Evolutionary conservation across 2,888 invertebrate genomes (phyloP).

Genomic region (Galeruca laticollis): DNA sequence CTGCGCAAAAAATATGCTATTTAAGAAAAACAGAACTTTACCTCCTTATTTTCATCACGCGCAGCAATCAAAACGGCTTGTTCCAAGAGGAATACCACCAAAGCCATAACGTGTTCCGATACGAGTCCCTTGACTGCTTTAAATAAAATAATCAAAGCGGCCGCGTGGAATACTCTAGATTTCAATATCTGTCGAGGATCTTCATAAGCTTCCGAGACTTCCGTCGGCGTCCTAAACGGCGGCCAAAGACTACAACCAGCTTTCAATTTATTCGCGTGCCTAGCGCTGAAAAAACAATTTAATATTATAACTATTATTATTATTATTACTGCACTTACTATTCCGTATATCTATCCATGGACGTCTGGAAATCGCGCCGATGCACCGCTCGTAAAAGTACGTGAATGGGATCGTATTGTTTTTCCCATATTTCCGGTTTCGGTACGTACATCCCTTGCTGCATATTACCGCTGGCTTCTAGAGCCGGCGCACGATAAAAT

Average conservation of each 20-base stretch:
- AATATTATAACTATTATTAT: background rate
- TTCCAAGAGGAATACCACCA: slow-evolving; percentile 88
- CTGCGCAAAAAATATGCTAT: no score
- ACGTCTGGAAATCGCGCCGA: slow-evolving; percentile 91
- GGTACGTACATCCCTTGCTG: slow-evolving; percentile 90
- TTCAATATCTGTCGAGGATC: slow-evolving; percentile 76
- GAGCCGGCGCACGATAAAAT: slow-evolving; percentile 81
- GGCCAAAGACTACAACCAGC: slow-evolving; percentile 75
- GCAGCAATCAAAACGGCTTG: slow-evolving; percentile 75
- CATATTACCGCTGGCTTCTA: slow-evolving; percentile 82
- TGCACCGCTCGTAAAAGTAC: slow-evolving; percentile 92
- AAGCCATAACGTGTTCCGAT: slow-evolving; percentile 89
- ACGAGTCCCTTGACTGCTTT: slow-evolving; percentile 84
- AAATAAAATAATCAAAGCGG: slow-evolving; percentile 85
- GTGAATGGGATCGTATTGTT: slow-evolving; percentile 93
- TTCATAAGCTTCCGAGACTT: slow-evolving; percentile 74
- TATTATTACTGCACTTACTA: slow-evolving; percentile 73
- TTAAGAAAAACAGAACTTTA: no score
- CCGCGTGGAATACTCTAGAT: slow-evolving; percentile 76
- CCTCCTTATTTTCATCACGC: slow-evolving; percentile 65
- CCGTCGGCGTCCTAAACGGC: slow-evolving; percentile 80
- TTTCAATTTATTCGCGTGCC: slow-evolving; percentile 61
- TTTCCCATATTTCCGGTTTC: slow-evolving; percentile 85
- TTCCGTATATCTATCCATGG: slow-evolving; percentile 92
- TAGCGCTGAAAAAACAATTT: slow-evolving; percentile 57